Percentiles rank a stretch among this genome's conserved stretches.
phyloP scores from a whole-genome alignment of 2,888 invertebrate species.

The Mantis religiosa region DNA sequence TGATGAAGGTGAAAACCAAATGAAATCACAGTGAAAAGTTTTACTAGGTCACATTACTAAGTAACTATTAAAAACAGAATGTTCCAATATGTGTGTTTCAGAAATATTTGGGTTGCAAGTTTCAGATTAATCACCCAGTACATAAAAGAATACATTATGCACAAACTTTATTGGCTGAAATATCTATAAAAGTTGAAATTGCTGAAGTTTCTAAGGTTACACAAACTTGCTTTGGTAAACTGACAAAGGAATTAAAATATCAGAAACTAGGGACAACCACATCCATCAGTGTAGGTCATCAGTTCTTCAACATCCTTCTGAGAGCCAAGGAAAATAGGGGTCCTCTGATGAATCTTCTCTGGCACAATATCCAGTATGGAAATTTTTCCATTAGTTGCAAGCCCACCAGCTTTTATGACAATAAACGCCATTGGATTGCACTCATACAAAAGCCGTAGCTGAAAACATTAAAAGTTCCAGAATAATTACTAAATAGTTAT shows the following conservation, averaged over 20 bases:
- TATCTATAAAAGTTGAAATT: too few relatives aligned
- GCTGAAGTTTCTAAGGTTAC: too few relatives aligned
- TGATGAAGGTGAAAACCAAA: too few relatives aligned
- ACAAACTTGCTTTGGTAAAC: not conserved
- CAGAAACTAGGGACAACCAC: constrained; percentile 38
- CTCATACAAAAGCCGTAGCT: constrained; percentile 94
- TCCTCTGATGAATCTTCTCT: constrained; percentile 79
- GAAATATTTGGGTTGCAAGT: too few relatives aligned
- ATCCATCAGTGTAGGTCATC: constrained; percentile 46
- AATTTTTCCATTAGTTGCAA: constrained; percentile 72
- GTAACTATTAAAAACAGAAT: too few relatives aligned
- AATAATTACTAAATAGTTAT: too few relatives aligned
- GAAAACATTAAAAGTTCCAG: constrained; percentile 40
- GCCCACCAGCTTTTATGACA: constrained; percentile 85
- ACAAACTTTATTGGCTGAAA: too few relatives aligned
- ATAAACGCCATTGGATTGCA: constrained; percentile 97
- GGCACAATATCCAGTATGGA: constrained; percentile 85
- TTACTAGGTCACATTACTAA: too few relatives aligned
- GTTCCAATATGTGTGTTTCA: too few relatives aligned
- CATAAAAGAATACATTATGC: too few relatives aligned
- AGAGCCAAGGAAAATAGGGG: constrained; percentile 91
- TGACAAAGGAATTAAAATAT: not conserved
- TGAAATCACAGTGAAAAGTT: too few relatives aligned
- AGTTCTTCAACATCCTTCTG: constrained; percentile 86
- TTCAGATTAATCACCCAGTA: too few relatives aligned